Evolutionary conservation across 2,797 vertebrate genomes (phyloP).

Genomic region (Petrocephalus schoutedeni): DNA sequence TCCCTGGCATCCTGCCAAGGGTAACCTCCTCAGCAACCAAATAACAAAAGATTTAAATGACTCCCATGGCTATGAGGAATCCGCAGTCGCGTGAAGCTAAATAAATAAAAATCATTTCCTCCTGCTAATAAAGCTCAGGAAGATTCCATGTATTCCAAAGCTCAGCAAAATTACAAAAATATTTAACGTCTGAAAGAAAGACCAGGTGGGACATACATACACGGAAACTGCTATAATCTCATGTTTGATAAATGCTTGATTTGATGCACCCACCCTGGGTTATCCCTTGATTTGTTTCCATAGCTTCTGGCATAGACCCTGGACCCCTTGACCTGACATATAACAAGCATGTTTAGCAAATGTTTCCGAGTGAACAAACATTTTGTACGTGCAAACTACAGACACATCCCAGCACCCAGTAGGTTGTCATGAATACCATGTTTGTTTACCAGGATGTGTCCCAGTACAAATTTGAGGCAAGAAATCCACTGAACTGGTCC

Average conservation of each 20-base stretch:
- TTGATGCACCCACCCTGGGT: neutral
- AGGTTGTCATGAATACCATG: constrained; percentile 46
- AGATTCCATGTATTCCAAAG: neutral
- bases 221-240: neutral
- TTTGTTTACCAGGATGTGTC: constrained; percentile 47
- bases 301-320: neutral
- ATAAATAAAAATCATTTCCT: neutral
- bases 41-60: constrained; percentile 7
- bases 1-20: constrained; percentile 10
- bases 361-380: neutral
- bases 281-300: neutral
- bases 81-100: neutral
- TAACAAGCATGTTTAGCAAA: neutral
- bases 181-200: neutral
- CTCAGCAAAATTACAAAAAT: neutral
- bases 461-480: constrained; percentile 63
- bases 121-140: neutral
- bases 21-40: neutral
- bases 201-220: neutral
- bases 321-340: neutral
- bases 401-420: neutral
- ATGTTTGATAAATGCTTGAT: neutral
- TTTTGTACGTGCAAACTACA: neutral
- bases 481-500: constrained; percentile 60
- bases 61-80: neutral